These are phyloP conservation scores for Petrophora chlorosata DNA, from an alignment of 2,888 invertebrate genomes.

Conservation along the genomic window DNA sequence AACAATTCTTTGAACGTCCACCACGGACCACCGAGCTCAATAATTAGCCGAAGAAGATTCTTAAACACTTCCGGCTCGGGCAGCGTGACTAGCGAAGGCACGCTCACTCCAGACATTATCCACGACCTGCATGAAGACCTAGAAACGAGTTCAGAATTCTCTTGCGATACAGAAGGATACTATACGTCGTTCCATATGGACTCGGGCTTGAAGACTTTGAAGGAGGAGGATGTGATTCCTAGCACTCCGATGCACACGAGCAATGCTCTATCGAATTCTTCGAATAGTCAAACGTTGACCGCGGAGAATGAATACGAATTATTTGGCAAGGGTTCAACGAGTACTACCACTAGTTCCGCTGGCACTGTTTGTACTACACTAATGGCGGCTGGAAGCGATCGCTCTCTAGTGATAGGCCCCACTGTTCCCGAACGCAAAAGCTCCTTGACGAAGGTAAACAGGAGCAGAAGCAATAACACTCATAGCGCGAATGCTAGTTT, in stretches of 20 bases:
- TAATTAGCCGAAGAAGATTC: slow-evolving; percentile 86
- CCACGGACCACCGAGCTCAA: slow-evolving; percentile 87
- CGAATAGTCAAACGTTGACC: slow-evolving; percentile 87
- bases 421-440: slow-evolving; percentile 93
- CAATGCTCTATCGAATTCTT: slow-evolving; percentile 87
- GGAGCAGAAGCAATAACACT: slow-evolving; percentile 76
- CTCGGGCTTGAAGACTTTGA: slow-evolving; percentile 93
- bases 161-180: slow-evolving; percentile 98
- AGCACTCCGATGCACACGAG: slow-evolving; percentile 89
- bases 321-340: slow-evolving; percentile 95
- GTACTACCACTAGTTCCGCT: slow-evolving; percentile 95
- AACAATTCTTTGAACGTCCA: slow-evolving; percentile 87
- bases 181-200: slow-evolving; percentile 99
- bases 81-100: slow-evolving; percentile 93
- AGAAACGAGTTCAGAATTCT: slow-evolving; percentile 95
- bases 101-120: slow-evolving; percentile 92
- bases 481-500: slow-evolving; percentile 82
- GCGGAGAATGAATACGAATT: slow-evolving; percentile 95
- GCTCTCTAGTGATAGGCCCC: slow-evolving; percentile 86
- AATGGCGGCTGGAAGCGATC: slow-evolving; percentile 87
- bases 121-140: slow-evolving; percentile 92
- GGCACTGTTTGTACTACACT: slow-evolving; percentile 95
- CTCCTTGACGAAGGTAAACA: slow-evolving; percentile 86
- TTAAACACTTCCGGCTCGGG: slow-evolving; percentile 91
- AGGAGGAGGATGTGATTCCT: slow-evolving; percentile 86